A percentile compares a stretch with the other conserved stretches of the same genome.
These are phyloP conservation scores for Catalaphyllia jardinei DNA, from an alignment of 64 coral and sea anemone genomes.

Conservation along the genomic window DNA sequence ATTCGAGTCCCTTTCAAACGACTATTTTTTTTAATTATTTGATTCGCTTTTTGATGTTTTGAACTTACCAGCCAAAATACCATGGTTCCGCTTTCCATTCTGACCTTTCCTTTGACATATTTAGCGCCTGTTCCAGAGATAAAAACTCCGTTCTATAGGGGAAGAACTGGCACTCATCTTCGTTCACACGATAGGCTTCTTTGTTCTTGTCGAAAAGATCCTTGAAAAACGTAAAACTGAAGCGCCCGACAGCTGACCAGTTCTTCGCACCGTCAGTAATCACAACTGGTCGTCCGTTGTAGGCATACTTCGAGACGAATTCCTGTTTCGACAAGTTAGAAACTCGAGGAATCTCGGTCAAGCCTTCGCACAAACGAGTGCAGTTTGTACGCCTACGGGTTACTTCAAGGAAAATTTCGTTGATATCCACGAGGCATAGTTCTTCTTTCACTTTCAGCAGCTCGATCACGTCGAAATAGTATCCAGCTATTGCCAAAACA, in stretches of 20 bases:
- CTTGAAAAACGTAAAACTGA: conserved; percentile 89
- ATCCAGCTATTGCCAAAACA: conserved; percentile 62
- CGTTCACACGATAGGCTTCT: conserved; percentile 70
- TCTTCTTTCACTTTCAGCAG: conserved; percentile 58
- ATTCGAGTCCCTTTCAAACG: background rate
- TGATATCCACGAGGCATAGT: conserved; percentile 75
- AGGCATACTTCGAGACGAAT: conserved; percentile 85
- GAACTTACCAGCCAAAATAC: conserved; percentile 98
- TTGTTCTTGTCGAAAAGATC: conserved; percentile 77
- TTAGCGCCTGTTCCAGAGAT: conserved; percentile 72
- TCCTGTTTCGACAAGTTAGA: conserved; percentile 72
- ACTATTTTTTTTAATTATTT: background rate
- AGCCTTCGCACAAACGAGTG: conserved; percentile 84
- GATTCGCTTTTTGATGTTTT: background rate
- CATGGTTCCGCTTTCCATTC: conserved; percentile 86
- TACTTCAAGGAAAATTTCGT: conserved; percentile 82
- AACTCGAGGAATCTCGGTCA: conserved; percentile 73
- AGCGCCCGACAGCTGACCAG: conserved; percentile 84
- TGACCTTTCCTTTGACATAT: conserved; percentile 85
- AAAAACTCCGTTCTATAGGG: conserved; percentile 93
- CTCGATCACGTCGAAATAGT: conserved; percentile 51
- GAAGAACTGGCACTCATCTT: conserved; percentile 98
- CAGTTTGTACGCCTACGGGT: conserved; percentile 85
- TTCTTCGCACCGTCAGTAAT: conserved; percentile 87
- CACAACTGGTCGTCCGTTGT: conserved; percentile 86